Conservation (phyloP, 1,140 invertebrate genomes). For the Saccostrea glomerata region DNA sequence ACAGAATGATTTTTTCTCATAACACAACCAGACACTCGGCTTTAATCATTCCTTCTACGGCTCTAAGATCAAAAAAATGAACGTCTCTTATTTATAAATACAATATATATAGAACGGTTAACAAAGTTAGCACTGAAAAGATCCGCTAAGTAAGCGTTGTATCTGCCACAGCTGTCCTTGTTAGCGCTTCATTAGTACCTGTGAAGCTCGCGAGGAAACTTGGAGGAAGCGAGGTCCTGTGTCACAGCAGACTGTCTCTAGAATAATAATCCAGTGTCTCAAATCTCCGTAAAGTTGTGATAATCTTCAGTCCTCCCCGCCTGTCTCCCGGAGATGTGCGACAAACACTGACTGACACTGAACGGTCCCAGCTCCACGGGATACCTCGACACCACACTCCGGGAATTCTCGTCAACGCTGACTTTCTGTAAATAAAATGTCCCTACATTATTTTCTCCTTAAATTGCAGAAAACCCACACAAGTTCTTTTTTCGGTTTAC, state of each 20-base stretch:
- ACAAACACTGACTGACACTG: slow-evolving; percentile 12
- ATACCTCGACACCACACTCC: background rate
- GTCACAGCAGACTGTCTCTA: background rate
- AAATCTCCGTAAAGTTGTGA: background rate
- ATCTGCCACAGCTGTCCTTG: background rate
- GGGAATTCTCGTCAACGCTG: background rate
- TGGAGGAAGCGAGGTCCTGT: background rate
- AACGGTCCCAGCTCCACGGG: background rate
- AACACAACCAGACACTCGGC: slow-evolving; percentile 26
- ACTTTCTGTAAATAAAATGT: slow-evolving; percentile 24
- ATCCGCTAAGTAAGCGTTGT: background rate
- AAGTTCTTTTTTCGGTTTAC: background rate
- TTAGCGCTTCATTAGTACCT: slow-evolving; percentile 21
- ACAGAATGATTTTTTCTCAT: slow-evolving; percentile 66
- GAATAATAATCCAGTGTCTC: background rate
- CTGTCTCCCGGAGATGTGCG: slow-evolving; percentile 11
- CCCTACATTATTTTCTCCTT: slow-evolving; percentile 20
- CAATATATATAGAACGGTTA: background rate
- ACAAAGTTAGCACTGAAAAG: background rate
- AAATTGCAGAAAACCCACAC: background rate
- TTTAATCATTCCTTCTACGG: background rate
- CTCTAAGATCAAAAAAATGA: background rate
- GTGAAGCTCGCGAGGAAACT: background rate
- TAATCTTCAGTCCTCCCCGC: background rate
- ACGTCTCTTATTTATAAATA: background rate